Conservation (phyloP, 2,888 invertebrate genomes). For the Conchocele bisecta region DNA sequence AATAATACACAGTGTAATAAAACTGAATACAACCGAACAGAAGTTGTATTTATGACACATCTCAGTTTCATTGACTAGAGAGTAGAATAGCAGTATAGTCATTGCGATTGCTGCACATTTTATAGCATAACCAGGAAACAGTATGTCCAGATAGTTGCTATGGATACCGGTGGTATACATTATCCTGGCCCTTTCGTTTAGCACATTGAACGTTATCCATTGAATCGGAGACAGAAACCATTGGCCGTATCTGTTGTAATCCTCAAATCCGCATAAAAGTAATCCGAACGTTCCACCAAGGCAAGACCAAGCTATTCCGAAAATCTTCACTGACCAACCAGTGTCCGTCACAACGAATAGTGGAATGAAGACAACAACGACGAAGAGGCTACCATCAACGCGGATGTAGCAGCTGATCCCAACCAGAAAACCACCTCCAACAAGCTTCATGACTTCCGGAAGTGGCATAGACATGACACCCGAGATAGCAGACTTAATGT, state of each 20-base stretch:
- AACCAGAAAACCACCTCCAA: conserved; percentile 32
- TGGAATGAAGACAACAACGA: conserved; percentile 4
- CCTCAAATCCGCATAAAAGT: conserved; percentile 61
- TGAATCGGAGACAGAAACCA: conserved; percentile 69
- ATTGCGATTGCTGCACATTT: neutral
- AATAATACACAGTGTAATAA: neutral
- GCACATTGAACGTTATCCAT: conserved; percentile 73
- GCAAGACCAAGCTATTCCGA: neutral
- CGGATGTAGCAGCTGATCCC: conserved; percentile 53
- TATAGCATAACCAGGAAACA: too few relatives aligned
- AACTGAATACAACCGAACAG: neutral
- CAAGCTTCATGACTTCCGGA: neutral
- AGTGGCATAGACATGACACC: too few relatives aligned
- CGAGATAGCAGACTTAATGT: too few relatives aligned
- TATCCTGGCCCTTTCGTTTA: conserved; percentile 53
- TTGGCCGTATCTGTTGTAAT: conserved; percentile 60
- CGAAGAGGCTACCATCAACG: conserved; percentile 40
- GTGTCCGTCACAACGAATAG: conserved; percentile 9
- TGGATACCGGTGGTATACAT: conserved; percentile 58
- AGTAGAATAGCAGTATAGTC: too few relatives aligned
- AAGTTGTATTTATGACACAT: too few relatives aligned
- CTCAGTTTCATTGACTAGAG: too few relatives aligned
- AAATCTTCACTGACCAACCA: neutral
- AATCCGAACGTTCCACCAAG: conserved; percentile 32
- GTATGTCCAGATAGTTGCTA: conserved; percentile 20